Evolutionary conservation across 2,797 vertebrate genomes (phyloP).

Genomic region (Labroides dimidiatus): DNA sequence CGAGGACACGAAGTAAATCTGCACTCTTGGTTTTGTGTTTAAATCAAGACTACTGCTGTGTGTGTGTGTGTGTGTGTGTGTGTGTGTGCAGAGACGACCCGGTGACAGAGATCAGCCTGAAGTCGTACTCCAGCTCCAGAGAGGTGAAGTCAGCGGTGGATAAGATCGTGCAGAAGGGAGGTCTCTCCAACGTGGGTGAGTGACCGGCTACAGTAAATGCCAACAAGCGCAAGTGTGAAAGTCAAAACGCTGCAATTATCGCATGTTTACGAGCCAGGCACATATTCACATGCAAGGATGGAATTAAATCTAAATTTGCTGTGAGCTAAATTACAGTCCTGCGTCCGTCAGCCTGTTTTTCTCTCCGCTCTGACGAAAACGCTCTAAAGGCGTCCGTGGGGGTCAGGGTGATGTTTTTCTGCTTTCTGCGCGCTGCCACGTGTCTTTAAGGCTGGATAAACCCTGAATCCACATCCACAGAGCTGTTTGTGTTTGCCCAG

Average conservation of each 20-base stretch:
- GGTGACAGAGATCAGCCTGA: slow-evolving; percentile 92
- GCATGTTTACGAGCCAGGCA: slow-evolving; percentile 63
- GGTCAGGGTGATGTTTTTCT: slow-evolving; percentile 62
- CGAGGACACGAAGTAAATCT: no score
- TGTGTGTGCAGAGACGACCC: slow-evolving; percentile 87
- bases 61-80: no score
- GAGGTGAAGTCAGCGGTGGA: slow-evolving; percentile 90
- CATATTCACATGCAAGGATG: slow-evolving; percentile 75
- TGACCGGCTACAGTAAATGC: slow-evolving; percentile 57
- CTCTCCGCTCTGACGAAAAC: slow-evolving; percentile 54
- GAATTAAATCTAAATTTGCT: slow-evolving; percentile 84
- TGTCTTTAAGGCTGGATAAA: slow-evolving; percentile 69
- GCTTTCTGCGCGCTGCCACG: slow-evolving; percentile 48
- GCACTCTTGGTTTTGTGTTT: no score
- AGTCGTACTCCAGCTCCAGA: slow-evolving; percentile 86
- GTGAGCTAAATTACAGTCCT: slow-evolving; percentile 81
- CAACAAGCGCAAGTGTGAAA: slow-evolving; percentile 68
- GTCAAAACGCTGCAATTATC: slow-evolving; percentile 70
- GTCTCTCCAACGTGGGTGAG: slow-evolving; percentile 95
- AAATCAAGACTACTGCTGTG: no score
- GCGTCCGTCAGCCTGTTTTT: slow-evolving; percentile 64
- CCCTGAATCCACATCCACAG: slow-evolving; percentile 62
- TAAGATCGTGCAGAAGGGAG: slow-evolving; percentile 94
- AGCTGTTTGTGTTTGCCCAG: slow-evolving; percentile 47
- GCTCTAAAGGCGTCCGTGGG: no score